Evolutionary conservation across 2,113 vertebrate genomes (phyloP), one percentile per base, ranked within the genome.

Genomic region (Psilopogon haemacephalus): DNA sequence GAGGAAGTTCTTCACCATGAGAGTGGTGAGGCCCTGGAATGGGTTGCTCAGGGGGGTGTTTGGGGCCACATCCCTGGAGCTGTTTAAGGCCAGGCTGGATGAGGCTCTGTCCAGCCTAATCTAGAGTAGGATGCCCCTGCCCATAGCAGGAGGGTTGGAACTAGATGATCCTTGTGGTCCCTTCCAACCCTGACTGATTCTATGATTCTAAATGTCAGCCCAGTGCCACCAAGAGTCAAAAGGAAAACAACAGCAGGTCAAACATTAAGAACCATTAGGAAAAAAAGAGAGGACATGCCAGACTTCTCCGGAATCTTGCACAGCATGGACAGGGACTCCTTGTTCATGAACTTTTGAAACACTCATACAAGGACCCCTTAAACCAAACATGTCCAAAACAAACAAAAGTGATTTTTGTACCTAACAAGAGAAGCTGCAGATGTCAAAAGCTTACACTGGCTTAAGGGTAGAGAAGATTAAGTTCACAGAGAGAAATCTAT

Each of bases 161-260:
- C n/a, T n/a, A n/a, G n/a, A n/a, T n/a, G n/a, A n/a, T n/a, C n/a
- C n/a, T n/a, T n/a, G n/a, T n/a, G n/a, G n/a, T n/a, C n/a, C n/a
- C n/a, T n/a, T n/a, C n/a, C n/a, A n/a, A n/a, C n/a, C n/a, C n/a
- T n/a, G n/a, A n/a, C n/a, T n/a, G n/a, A n/a, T n/a, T n/a, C n/a
- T n/a, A n/a, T n/a, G n/a, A n/a, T n/a, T n/a, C n/a, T n/a, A n/a
- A 95, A 93, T 52, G 75, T 85, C 91, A 95, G 78, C 71, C 33
- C 55, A 76, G 48, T 27, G 40, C 74, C 72, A 84, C 40, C 87
- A 83, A 59, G 10, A 70, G 44, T 32, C 63, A 84, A 28, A 76
- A 37, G 48, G 44, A 85, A 67, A 46, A 70, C 40, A 79, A 28
- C 55, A 80, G 72, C 37, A 76, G 72, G 44, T 32, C 11, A 62